A percentile compares a stretch with the other conserved stretches of the same genome.
Evolutionary conservation across 37 sponge, comb jelly and placozoan species (phyloP).

Genomic region (Aphrocallistes beatrix): DNA sequence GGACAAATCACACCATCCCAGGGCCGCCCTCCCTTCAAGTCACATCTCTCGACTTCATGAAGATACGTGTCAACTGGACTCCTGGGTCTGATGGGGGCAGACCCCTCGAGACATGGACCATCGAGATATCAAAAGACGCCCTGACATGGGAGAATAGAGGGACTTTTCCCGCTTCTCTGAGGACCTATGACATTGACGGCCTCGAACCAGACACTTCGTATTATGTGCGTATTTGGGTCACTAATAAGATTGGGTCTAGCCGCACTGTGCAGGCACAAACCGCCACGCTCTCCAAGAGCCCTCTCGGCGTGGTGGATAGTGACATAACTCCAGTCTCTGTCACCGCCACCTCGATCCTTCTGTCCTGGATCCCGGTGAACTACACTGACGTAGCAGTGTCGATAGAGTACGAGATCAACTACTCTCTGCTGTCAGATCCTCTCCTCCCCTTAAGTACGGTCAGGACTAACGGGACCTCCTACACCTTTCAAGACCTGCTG

Average conservation of each 20-base stretch:
- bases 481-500: neutral
- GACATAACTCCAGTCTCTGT: neutral
- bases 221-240: neutral
- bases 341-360: neutral
- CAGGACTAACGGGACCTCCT: neutral
- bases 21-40: neutral
- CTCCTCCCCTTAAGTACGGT: neutral
- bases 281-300: neutral
- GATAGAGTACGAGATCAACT: neutral
- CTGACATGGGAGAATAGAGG: neutral
- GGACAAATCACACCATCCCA: neutral
- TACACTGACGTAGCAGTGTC: neutral
- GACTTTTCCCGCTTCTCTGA: neutral
- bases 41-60: neutral
- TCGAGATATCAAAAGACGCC: neutral
- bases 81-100: neutral
- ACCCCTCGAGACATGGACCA: neutral
- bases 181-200: neutral
- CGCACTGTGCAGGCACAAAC: neutral
- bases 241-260: neutral
- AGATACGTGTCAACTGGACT: neutral
- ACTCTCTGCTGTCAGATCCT: neutral
- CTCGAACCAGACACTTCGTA: neutral
- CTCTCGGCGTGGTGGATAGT: neutral
- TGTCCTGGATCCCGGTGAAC: neutral